Base-by-base conservation (phyloP, 2,113 vertebrate species). In the Lepus europaeus region DNA sequence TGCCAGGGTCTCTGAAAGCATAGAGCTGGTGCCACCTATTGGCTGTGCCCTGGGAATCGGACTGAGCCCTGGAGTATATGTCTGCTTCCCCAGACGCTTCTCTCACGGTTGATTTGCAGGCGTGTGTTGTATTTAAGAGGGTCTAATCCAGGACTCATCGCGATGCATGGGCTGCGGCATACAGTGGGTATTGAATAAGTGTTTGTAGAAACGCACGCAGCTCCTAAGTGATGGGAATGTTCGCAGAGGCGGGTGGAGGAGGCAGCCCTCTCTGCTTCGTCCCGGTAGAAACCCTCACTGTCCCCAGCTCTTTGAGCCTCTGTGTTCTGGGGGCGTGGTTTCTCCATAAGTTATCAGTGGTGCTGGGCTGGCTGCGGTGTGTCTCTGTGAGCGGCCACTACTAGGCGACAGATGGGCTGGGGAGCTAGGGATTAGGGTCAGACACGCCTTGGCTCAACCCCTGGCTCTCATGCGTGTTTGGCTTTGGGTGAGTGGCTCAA, bases 21-120 rank as follows among this genome's bases (percentile, higher is more conserved):
- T 2, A 80, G 89, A 89, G 53, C 39, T 94, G n/a, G 31, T 61
- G 87, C 90, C 92, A 84, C 70, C 90, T 93, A 51, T 45, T n/a
- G 69, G 78, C 22, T 5, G 29, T 87, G 27, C 49, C 33, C 63
- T 56, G 25, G 39, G 39, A 12, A 49, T 31, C 61, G 72, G 14
- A 11, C 63, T 25, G 33, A 56, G 53, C 70, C 49, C 20, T 9
- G 6, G 19, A 19, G 39, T n/a, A 31, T 63, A 56, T 78, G 59
- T 0, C 81, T 19, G 33, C 5, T 31, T 83, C 56, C 87, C 63
- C 29, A 6, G 20, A 80, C 20, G 39, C 66, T 68, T 19, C 74
- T 1, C 2, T 53, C 63, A 2, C 0, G 0, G 51, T 76, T 1
- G 9, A 23, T 63, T 4, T 14, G 33, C n/a, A 77, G 4, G 31